Evolutionary conservation across 1,140 invertebrate genomes (phyloP).

Genomic region (Lamellibrachia luymesi): DNA sequence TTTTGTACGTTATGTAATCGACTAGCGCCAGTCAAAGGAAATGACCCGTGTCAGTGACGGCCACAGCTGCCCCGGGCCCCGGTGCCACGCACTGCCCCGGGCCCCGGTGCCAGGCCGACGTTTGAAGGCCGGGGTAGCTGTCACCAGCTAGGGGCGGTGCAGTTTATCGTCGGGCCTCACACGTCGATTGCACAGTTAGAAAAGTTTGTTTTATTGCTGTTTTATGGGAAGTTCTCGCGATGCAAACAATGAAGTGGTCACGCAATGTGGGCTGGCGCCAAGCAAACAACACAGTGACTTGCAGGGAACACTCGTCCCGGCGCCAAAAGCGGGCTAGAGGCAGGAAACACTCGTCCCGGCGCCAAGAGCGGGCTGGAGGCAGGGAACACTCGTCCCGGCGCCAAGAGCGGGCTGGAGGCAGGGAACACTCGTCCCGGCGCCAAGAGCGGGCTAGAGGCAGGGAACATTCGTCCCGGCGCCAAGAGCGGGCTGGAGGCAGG

Average conservation of each 20-base stretch:
- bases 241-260: background rate
- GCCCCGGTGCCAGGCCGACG: background rate
- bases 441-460: too few species aligned
- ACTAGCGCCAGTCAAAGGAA: background rate
- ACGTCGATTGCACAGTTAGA: background rate
- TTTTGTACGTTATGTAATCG: background rate
- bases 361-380: too few species aligned
- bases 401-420: too few species aligned
- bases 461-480: too few species aligned
- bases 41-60: too few species aligned
- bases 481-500: too few species aligned
- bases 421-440: too few species aligned
- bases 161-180: background rate
- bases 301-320: too few species aligned
- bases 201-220: background rate
- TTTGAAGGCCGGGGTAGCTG: background rate
- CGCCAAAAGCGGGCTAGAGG: too few species aligned
- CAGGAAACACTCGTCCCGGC: too few species aligned
- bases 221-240: background rate
- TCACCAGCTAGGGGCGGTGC: background rate
- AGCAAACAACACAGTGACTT: background rate
- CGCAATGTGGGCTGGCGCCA: background rate
- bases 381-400: too few species aligned
- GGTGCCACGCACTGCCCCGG: background rate
- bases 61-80: too few species aligned